Evolutionary conservation across 2,888 invertebrate species (phyloP).

Genomic region (Plagiodera versicolora): DNA sequence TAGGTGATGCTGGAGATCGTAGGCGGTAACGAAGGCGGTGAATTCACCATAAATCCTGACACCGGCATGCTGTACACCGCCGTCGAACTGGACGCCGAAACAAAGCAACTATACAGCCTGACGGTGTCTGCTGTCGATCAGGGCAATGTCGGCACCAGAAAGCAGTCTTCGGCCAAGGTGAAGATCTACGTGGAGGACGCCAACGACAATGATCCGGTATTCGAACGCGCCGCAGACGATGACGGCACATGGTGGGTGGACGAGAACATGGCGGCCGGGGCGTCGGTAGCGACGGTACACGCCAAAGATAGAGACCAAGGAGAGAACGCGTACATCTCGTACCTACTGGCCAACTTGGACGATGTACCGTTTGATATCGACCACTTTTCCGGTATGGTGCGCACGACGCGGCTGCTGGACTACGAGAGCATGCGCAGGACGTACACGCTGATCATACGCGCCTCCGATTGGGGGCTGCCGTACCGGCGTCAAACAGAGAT

Average conservation of each 20-base stretch:
- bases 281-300: conserved; percentile 78
- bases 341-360: conserved; percentile 87
- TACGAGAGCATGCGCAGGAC: conserved; percentile 88
- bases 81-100: conserved; percentile 81
- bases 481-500: conserved; percentile 90
- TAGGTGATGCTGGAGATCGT: conserved; percentile 82
- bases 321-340: conserved; percentile 94
- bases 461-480: conserved; percentile 94
- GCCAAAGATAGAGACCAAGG: conserved; percentile 90
- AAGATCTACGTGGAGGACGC: conserved; percentile 86
- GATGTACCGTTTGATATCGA: conserved; percentile 95
- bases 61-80: conserved; percentile 89
- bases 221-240: conserved; percentile 65
- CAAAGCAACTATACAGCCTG: conserved; percentile 78
- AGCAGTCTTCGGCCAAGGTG: conserved; percentile 88
- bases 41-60: conserved; percentile 83
- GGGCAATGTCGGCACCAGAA: conserved; percentile 78
- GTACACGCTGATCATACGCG: conserved; percentile 80
- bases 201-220: conserved; percentile 93
- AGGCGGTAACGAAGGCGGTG: conserved; percentile 87
- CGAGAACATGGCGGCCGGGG: conserved; percentile 87
- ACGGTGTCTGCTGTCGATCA: conserved; percentile 90
- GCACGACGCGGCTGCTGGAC: conserved; percentile 80
- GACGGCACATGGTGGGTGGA: conserved; percentile 67
- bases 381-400: conserved; percentile 89